Evolutionary conservation across 2,888 invertebrate genomes (phyloP).

Genomic region (Xylota sylvarum): DNA sequence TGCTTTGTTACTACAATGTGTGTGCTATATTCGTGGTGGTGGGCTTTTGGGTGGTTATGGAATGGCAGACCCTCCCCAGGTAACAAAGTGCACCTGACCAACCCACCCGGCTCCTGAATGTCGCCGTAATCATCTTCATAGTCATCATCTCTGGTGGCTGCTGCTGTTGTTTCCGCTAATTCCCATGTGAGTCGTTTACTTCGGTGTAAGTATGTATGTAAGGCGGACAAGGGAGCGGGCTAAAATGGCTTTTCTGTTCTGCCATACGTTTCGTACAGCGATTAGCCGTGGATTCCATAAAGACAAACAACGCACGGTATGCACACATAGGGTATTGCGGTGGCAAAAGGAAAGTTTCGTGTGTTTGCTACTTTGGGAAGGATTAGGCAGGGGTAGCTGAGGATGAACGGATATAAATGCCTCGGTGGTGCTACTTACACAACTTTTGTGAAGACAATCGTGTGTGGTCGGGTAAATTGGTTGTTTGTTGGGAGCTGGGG

Average conservation of each 20-base stretch:
- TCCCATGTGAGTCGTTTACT: constrained; percentile 57
- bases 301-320: constrained; percentile 60
- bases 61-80: background rate
- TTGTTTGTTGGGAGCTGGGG: background rate
- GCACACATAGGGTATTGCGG: constrained; percentile 6
- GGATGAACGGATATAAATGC: constrained; percentile 18
- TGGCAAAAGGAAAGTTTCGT: constrained; percentile 9
- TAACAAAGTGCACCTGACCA: constrained; percentile 50
- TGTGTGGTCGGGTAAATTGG: constrained; percentile 34
- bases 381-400: background rate
- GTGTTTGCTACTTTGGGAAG: background rate
- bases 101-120: constrained; percentile 31
- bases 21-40: background rate
- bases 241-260: constrained; percentile 29
- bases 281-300: constrained; percentile 52
- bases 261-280: constrained; percentile 18
- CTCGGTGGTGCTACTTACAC: constrained; percentile 27
- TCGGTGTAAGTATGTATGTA: background rate
- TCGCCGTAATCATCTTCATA: constrained; percentile 36
- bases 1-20: constrained; percentile 21
- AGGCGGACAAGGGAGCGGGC: background rate
- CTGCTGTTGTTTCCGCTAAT: constrained; percentile 37
- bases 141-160: constrained; percentile 40
- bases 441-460: constrained; percentile 29
- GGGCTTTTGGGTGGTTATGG: no score